Base-by-base conservation (phyloP, 2,797 vertebrate species). In the Parambassis ranga region DNA sequence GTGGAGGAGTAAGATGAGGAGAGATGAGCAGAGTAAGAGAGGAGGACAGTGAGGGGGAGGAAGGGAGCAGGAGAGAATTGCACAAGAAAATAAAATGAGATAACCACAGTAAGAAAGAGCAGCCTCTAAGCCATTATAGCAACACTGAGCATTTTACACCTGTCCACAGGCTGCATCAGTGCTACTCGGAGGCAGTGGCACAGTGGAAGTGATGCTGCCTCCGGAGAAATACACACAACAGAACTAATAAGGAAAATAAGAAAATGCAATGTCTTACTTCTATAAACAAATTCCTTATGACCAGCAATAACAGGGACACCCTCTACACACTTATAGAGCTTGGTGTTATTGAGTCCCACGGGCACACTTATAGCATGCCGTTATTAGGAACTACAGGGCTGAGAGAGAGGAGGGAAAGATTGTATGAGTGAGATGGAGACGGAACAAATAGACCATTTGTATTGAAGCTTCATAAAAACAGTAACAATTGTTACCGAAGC, bases 321-420 rank as follows among this genome's bases (percentile, higher is more conserved):
- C 39, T 51, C 62, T 37, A 59, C 71, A 76, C 58, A 71, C 57
- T 71, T 75, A 75, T 75, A 79, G 47, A 59, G 70, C 58, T 76
- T 74, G 67, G 62, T 71, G 81, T 90, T 91, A 91, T 89, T 89
- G 75, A 74, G 82, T 91, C 90, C 84, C 85, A 77, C 16, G 53
- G 88, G 83, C 66, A 71, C 74, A 84, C 63, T 91, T 86, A 88
- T 47, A 75, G 63, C 60, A 64, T 4, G 32, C 65, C 55, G 83
- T 85, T 90, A 89, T 89, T 85, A 84, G 71, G 48, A 84, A 67
- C 65, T 63, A 84, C 71, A 81, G 74, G 65, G 41, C 71, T 65
- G 36, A 63, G 60, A 49, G 48, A 52, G n/a, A 31, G 46, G 47
- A 61, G 35, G 49, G 57, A 15, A 39, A 55, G 49, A 53, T 53